Conservation (phyloP, 2,113 vertebrate genomes). For the Pogona vitticeps region DNA sequence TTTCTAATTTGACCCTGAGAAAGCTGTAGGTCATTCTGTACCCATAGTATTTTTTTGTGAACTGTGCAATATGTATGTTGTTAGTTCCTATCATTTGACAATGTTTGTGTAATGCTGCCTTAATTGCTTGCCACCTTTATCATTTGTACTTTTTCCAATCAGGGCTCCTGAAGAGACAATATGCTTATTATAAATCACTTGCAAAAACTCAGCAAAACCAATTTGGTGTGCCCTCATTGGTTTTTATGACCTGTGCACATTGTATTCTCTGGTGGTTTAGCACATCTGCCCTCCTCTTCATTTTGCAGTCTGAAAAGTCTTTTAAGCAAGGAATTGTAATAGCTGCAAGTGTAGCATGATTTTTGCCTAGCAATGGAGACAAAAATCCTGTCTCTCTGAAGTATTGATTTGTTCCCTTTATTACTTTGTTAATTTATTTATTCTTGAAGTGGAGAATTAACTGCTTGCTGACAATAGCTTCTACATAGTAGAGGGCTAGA, state of each 20-base stretch:
- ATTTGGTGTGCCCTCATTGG: too few species aligned
- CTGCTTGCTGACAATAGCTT: too few species aligned
- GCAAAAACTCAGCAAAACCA: too few species aligned
- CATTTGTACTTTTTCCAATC: not conserved
- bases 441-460: not conserved
- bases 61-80: too few species aligned
- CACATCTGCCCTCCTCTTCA: not conserved
- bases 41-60: too few species aligned
- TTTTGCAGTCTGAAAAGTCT: not conserved
- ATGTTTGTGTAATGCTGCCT: too few species aligned
- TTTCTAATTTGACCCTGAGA: too few species aligned
- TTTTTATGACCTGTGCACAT: too few species aligned
- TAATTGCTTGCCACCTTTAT: not conserved
- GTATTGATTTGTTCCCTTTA: not conserved
- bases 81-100: too few species aligned
- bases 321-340: not conserved
- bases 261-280: too few species aligned
- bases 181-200: not conserved
- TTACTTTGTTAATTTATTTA: not conserved
- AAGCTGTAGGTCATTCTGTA: too few species aligned
- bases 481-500: too few species aligned
- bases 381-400: not conserved
- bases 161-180: not conserved
- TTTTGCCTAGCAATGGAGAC: not conserved
- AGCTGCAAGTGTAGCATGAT: not conserved